Base-by-base conservation (phyloP, 2,797 vertebrate species). In the Melanotaenia nigrans region DNA sequence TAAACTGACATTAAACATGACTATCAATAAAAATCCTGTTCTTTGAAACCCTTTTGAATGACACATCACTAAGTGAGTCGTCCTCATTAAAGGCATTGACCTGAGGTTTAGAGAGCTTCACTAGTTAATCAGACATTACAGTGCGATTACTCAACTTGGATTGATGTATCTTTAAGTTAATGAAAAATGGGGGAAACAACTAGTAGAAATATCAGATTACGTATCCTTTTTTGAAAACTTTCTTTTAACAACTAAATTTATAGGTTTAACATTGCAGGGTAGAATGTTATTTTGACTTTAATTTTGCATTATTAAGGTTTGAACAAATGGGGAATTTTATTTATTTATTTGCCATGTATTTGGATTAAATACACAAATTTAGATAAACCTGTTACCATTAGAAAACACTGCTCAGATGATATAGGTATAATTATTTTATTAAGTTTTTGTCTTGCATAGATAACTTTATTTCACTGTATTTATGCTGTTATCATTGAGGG, bases 1-100 rank as follows among this genome's bases (percentile, higher is more conserved):
- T 88, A 86, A 89, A 91, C 63, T 28, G 3, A 57, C 81, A 63
- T 84, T 85, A 47, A 72, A 42, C 49, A 42, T 32, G 47, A 42
- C 18, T 85, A 73, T 80, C 66, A 77, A 60, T 73, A 72, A 64
- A 71, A 18, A 61, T 14, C 3, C 28, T 28, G 4, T 18, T 63
- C 13, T 65, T 45, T 74, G 40, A 40, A 2, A 22, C 3, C 16
- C 22, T 25, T 71, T 58, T 74, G 35, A 66, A 22, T 16, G 18
- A 4, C 38, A 40, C 18, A 28, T 4, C 24, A 54, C 25, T 13
- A 55, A 16, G 28, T 2, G 5, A 54, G 2, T 13, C 7, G 53
- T 30, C 6, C 22, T 49, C 33, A 16, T 33, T 47, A 11, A 49
- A 54, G 11, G 13, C 11, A 4, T n/a, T 18, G 10, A 20, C 9